Conservation (phyloP, 2,888 invertebrate species). For the Pandemis corylana region DNA sequence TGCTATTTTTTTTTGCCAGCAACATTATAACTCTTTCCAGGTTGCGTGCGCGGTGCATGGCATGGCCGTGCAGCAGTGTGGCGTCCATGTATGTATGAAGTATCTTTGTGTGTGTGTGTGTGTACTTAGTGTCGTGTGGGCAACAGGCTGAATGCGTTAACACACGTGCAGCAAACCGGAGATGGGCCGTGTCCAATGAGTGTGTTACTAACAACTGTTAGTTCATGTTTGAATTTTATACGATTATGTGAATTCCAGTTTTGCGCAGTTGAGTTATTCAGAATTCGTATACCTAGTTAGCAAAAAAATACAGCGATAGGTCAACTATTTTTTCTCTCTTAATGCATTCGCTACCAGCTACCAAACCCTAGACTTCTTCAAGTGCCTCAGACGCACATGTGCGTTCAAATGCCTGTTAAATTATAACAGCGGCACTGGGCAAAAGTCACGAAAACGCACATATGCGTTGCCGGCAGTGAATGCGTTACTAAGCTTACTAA, state of each 20-base stretch:
- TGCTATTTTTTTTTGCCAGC: background rate
- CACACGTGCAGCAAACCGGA: constrained; percentile 38
- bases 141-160: constrained; percentile 37
- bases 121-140: background rate
- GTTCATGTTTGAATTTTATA: constrained; percentile 22
- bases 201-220: constrained; percentile 28
- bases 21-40: background rate
- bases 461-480: too few species aligned
- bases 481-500: too few species aligned
- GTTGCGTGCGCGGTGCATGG: background rate
- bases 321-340: too few species aligned
- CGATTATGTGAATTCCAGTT: background rate
- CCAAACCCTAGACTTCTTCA: too few species aligned
- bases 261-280: background rate
- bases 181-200: constrained; percentile 35
- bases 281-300: background rate
- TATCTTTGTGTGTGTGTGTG: constrained; percentile 1
- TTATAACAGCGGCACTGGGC: too few species aligned
- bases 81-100: background rate
- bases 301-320: too few species aligned
- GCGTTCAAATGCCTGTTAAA: too few species aligned
- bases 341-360: too few species aligned
- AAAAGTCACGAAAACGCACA: too few species aligned
- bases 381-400: too few species aligned
- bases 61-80: background rate